Evolutionary conservation across 2,888 invertebrate species (phyloP).

Genomic region (Hipparchia sbordonii): DNA sequence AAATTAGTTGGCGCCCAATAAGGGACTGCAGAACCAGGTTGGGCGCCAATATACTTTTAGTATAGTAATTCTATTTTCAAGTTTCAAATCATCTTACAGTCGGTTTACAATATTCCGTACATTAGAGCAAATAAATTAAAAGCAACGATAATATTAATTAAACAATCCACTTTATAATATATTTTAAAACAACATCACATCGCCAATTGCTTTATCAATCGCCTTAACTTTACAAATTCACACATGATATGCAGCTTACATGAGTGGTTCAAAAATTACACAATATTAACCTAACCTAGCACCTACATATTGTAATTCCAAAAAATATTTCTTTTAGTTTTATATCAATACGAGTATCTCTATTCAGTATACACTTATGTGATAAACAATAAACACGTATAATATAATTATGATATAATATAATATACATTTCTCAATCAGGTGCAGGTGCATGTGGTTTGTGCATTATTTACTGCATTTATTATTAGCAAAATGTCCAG

Average conservation of each 20-base stretch:
- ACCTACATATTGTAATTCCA: constrained; percentile 7
- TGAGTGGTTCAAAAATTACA: constrained; percentile 21
- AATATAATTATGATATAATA: not conserved
- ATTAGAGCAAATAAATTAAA: not conserved
- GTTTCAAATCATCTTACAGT: not conserved
- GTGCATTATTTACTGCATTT: constrained; percentile 35
- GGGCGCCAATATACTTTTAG: constrained; percentile 17
- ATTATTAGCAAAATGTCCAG: constrained; percentile 32
- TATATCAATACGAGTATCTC: not conserved
- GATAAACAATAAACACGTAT: constrained; percentile 4
- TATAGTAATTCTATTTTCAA: not conserved
- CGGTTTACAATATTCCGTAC: not conserved
- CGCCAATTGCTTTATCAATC: constrained; percentile 25
- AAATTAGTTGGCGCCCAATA: constrained; percentile 13
- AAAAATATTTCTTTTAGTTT: constrained; percentile 9
- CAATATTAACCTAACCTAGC: constrained; percentile 14
- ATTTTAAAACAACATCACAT: constrained; percentile 16
- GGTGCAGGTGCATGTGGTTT: constrained; percentile 30
- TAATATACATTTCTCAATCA: constrained; percentile 18
- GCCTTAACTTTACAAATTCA: constrained; percentile 13
- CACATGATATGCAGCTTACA: constrained; percentile 1
- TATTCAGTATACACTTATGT: not conserved
- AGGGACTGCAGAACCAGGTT: constrained; percentile 18
- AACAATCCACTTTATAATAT: not conserved
- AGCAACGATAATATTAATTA: not conserved